Conservation (phyloP, 1,140 invertebrate genomes). For the Meloidogyne floridensis region DNA sequence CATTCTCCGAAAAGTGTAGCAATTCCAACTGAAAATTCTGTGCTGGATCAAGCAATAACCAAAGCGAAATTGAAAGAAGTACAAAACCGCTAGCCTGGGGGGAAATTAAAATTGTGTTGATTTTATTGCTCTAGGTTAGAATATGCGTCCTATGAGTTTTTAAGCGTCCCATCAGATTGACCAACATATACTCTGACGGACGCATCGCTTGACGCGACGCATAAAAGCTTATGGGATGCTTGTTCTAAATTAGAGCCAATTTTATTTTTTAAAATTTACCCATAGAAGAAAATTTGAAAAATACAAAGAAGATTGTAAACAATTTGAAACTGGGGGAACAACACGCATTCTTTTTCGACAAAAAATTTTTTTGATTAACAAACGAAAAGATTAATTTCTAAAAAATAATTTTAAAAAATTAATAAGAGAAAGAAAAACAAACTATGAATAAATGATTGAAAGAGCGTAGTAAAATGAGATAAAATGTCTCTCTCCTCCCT, state of each 20-base stretch:
- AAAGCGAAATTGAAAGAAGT: conserved; percentile 41
- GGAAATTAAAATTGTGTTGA: too few species aligned
- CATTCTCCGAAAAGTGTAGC: conserved; percentile 57
- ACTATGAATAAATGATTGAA: neutral
- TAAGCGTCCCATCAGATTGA: too few species aligned
- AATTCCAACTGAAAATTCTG: conserved; percentile 46
- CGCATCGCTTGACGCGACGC: too few species aligned
- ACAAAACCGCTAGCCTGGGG: conserved; percentile 44
- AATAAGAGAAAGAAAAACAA: neutral
- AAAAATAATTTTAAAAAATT: neutral
- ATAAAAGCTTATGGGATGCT: too few species aligned
- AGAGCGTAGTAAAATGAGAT: too few species aligned
- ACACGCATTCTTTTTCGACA: neutral
- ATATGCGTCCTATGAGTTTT: neutral
- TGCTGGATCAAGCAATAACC: conserved; percentile 51
- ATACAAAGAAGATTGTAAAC: neutral
- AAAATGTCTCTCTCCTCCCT: too few species aligned
- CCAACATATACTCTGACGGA: too few species aligned
- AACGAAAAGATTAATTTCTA: neutral
- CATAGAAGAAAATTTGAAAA: neutral
- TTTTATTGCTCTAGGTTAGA: neutral
- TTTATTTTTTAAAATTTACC: neutral
- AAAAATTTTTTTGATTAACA: neutral
- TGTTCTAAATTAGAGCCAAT: too few species aligned
- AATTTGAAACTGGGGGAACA: neutral